These are phyloP conservation scores for Eurypyga helias DNA, from an alignment of 2,113 vertebrate genomes.

Conservation along the genomic window DNA sequence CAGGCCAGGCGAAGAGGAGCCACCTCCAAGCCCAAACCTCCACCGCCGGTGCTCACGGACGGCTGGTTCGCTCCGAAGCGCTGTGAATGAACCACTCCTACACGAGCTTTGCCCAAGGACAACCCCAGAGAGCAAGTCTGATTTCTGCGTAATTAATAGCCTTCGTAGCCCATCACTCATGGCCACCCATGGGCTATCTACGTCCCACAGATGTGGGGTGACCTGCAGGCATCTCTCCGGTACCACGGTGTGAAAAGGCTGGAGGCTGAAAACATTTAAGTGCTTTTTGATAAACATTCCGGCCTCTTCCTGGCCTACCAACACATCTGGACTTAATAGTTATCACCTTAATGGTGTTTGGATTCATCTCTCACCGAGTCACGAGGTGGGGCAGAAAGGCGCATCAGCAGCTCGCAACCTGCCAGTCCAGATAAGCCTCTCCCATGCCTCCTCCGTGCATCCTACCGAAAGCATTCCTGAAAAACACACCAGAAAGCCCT, in stretches of 20 bases:
- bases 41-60: accelerated
- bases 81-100: neutral
- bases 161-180: neutral
- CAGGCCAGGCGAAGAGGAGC: neutral
- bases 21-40: neutral
- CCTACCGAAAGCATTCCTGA: neutral
- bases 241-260: neutral
- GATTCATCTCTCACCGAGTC: neutral
- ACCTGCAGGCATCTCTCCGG: neutral
- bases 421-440: neutral
- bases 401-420: neutral
- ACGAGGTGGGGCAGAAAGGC: neutral
- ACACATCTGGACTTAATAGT: neutral
- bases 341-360: neutral
- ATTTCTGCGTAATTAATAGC: neutral
- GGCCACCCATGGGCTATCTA: neutral
- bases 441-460: neutral
- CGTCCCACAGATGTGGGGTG: neutral
- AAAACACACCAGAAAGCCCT: too few species aligned
- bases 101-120: neutral
- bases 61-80: neutral
- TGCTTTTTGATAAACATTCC: neutral
- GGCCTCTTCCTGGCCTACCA: neutral
- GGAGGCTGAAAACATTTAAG: neutral
- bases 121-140: neutral